phyloP scores from a whole-genome alignment of 1,140 invertebrate genomes.

The Manduca sexta region DNA sequence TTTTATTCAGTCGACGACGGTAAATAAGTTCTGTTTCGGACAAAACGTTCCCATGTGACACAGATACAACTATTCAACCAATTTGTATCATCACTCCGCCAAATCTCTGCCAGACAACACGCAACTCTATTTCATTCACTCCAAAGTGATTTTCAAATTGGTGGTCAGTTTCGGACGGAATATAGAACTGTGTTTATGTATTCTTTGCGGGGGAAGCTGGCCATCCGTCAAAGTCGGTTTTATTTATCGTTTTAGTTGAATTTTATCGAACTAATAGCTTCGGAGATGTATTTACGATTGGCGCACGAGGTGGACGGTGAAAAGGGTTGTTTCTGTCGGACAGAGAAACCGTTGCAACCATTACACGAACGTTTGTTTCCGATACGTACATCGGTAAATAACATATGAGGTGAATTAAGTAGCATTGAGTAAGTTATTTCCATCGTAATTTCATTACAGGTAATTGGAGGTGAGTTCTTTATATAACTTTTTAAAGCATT shows the following conservation, averaged over 20 bases:
- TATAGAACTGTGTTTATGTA: slow-evolving; percentile 30
- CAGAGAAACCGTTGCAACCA: not conserved
- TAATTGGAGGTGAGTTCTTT: too few species aligned
- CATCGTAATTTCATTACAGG: too few species aligned
- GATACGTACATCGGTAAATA: not conserved
- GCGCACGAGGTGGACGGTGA: slow-evolving; percentile 38
- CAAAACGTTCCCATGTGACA: slow-evolving; percentile 69
- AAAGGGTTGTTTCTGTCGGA: slow-evolving; percentile 46
- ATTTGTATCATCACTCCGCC: slow-evolving; percentile 6
- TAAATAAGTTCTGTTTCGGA: slow-evolving; percentile 68
- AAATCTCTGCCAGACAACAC: not conserved
- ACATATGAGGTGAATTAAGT: too few species aligned
- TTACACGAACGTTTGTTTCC: not conserved
- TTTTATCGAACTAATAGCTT: slow-evolving; percentile 71
- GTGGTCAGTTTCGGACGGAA: slow-evolving; percentile 4
- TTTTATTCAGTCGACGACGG: slow-evolving; percentile 62
- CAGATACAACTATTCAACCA: slow-evolving; percentile 58
- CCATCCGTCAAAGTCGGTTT: slow-evolving; percentile 68
- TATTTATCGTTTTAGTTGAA: slow-evolving; percentile 72
- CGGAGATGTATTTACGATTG: slow-evolving; percentile 70
- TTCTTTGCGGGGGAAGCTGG: slow-evolving; percentile 65
- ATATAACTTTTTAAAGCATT: too few species aligned
- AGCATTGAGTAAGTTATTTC: too few species aligned
- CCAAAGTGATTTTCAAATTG: slow-evolving; percentile 11
- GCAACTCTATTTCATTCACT: slow-evolving; percentile 5